phyloP scores from a whole-genome alignment of 1,140 invertebrate genomes.

The Polyergus mexicanus region DNA sequence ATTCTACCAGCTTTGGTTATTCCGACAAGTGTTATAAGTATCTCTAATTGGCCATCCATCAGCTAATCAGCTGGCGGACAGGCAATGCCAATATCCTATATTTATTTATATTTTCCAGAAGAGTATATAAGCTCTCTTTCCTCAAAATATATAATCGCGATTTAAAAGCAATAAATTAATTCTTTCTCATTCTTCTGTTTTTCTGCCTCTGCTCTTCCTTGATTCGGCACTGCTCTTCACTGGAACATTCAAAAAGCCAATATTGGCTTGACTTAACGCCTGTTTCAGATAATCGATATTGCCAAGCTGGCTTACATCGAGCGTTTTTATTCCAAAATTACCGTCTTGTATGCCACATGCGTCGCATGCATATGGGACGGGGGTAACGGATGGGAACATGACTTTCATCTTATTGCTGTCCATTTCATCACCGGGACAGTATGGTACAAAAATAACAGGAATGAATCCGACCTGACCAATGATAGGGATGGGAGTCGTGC shows the following conservation, averaged over 20 bases:
- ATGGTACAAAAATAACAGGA: slow-evolving; percentile 88
- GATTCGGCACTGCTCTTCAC: slow-evolving; percentile 31
- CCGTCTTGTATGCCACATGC: slow-evolving; percentile 65
- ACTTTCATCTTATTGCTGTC: slow-evolving; percentile 85
- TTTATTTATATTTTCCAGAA: slow-evolving; percentile 31
- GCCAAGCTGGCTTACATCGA: slow-evolving; percentile 74
- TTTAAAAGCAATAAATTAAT: slow-evolving; percentile 27
- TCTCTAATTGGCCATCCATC: slow-evolving; percentile 69
- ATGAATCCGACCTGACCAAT: slow-evolving; percentile 86
- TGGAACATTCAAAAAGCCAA: slow-evolving; percentile 80
- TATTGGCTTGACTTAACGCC: slow-evolving; percentile 71
- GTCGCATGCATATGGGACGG: slow-evolving; percentile 83
- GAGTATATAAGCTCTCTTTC: neutral
- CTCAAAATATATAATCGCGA: neutral
- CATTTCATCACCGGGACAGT: slow-evolving; percentile 85
- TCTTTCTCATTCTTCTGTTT: slow-evolving; percentile 58
- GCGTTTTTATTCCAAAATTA: slow-evolving; percentile 63
- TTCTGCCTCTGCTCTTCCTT: slow-evolving; percentile 66
- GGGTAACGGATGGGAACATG: slow-evolving; percentile 87
- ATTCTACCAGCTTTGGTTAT: slow-evolving; percentile 49
- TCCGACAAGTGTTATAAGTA: neutral
- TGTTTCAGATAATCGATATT: slow-evolving; percentile 75
- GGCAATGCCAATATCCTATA: slow-evolving; percentile 58
- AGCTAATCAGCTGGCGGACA: slow-evolving; percentile 74
- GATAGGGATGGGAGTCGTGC: slow-evolving; percentile 65